phyloP scores from a whole-genome alignment of 2,888 invertebrate genomes.

The Stegophylla sp. region DNA sequence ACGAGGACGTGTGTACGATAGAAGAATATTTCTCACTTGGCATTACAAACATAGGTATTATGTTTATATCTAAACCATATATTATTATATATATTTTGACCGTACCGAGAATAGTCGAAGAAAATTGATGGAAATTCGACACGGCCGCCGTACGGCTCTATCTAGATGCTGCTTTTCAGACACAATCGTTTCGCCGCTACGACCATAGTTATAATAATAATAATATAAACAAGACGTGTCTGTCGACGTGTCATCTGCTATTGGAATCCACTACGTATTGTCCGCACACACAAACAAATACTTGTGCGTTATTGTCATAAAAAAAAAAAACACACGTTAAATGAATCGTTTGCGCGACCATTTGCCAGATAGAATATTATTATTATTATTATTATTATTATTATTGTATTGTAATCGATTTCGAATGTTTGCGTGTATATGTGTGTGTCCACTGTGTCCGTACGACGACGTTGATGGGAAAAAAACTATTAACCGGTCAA shows the following conservation, averaged over 20 bases:
- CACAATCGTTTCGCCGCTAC: conserved; percentile 26
- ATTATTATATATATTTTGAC: background rate
- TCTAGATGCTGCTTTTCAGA: background rate
- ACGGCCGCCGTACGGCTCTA: background rate
- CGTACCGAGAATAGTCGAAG: background rate
- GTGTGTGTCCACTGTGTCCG: background rate
- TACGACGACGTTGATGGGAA: conserved; percentile 31
- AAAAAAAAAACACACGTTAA: conserved; percentile 28
- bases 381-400: conserved; percentile 18
- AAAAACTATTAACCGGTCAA: conserved; percentile 57
- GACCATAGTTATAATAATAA: no score
- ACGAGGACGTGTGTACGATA: conserved; percentile 8
- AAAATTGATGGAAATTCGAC: conserved; percentile 39
- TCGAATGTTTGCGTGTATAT: conserved; percentile 22
- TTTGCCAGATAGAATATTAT: conserved; percentile 27
- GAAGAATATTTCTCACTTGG: background rate
- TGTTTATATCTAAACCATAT: background rate
- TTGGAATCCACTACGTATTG: conserved; percentile 2
- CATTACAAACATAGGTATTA: background rate
- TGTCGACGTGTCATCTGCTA: background rate
- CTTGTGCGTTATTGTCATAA: conserved; percentile 27
- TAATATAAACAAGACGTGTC: no score
- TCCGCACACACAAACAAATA: background rate
- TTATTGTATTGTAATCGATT: conserved; percentile 51
- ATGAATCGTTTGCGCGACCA: background rate